A percentile compares a stretch with the other conserved stretches of the same genome.
These are phyloP conservation scores for Aurelia aurita complex sp. Pacific DNA, from an alignment of 30 jellyfish, hydroid and myxozoan species.

Conservation along the genomic window DNA sequence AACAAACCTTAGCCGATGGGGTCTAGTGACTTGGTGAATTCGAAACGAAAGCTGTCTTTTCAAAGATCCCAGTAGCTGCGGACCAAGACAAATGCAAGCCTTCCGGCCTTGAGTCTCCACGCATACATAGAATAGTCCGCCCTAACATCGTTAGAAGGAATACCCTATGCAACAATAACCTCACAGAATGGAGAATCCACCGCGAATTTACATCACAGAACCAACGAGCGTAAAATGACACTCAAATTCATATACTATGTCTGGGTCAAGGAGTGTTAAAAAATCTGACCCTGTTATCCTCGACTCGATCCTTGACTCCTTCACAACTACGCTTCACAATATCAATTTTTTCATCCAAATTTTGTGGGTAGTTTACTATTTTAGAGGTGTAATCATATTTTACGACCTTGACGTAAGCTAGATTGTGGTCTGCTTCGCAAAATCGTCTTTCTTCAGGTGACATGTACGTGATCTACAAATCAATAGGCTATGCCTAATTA, in stretches of 20 bases:
- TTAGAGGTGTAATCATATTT: conserved; percentile 49
- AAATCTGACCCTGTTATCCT: not conserved
- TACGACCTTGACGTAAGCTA: conserved; percentile 24
- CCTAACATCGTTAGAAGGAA: no score
- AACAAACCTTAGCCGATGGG: no score
- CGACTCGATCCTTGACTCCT: not conserved
- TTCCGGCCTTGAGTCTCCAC: no score
- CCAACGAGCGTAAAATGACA: no score
- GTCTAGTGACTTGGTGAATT: no score
- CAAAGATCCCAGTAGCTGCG: no score
- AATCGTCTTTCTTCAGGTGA: not conserved
- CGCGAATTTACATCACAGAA: no score
- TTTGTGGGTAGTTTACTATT: conserved; percentile 40
- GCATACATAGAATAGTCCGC: no score
- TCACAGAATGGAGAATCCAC: no score
- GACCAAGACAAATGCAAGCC: no score
- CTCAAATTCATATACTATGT: not conserved
- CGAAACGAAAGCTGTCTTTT: no score
- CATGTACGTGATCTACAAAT: not conserved
- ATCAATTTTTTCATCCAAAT: conserved; percentile 31
- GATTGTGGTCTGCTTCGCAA: conserved; percentile 31
- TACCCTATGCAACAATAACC: no score
- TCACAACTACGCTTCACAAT: not conserved
- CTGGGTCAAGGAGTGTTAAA: conserved; percentile 38
- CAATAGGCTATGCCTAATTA: conserved; percentile 22